Evolutionary conservation across 2,888 invertebrate genomes (phyloP), one percentile per base, ranked within the genome.

Genomic region (Tanaodytes sp.): DNA sequence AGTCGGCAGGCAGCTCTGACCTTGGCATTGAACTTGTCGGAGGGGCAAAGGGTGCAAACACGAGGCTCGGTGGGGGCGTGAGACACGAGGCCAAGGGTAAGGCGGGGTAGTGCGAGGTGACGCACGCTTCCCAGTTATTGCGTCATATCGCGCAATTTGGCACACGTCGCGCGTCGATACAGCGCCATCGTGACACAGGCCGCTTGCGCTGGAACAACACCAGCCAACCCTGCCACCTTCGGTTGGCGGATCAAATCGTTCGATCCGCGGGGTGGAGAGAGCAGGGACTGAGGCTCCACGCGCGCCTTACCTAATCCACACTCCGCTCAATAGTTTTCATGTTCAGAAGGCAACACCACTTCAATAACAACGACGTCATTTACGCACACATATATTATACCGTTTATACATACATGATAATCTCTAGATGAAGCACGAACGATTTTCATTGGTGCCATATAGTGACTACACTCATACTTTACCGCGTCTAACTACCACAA

Each of bases 21-120:
- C 84, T 84, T 84, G 84, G 83, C 84, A 84, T 84, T 84, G 84
- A 84, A 84, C 84, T 84, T 84, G 83, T 74, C 68, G 72, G 73
- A 72, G 72, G 70, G 69, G 51, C 42, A 18, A 49, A 65, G 68
- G 72, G 70, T 71, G 14, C 43, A 65, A 54, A 69, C 40, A 40
- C n/a, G n/a, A n/a, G n/a, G n/a, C n/a, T n/a, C n/a, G 15, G 59
- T 49, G 18, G 20, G 33, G 18, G 14, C 37, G 36, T 40, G 72
- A 66, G 57, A 71, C 42, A 30, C 16, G 65, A 8, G 63, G 40
- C 30, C 43, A 39, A 20, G 48, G 55, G 54, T 11, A 36, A 39
- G 54, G 48, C 46, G 54, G 63, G 49, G 57, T n/a, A n/a, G n/a
- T n/a, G 11, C 20, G 51, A 20, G 49, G 20, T 12, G 36, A 23